A percentile compares a stretch with the other conserved stretches of the same genome.
These are phyloP conservation scores for Balearica regulorum DNA, from an alignment of 2,797 vertebrate genomes.

Conservation along the genomic window DNA sequence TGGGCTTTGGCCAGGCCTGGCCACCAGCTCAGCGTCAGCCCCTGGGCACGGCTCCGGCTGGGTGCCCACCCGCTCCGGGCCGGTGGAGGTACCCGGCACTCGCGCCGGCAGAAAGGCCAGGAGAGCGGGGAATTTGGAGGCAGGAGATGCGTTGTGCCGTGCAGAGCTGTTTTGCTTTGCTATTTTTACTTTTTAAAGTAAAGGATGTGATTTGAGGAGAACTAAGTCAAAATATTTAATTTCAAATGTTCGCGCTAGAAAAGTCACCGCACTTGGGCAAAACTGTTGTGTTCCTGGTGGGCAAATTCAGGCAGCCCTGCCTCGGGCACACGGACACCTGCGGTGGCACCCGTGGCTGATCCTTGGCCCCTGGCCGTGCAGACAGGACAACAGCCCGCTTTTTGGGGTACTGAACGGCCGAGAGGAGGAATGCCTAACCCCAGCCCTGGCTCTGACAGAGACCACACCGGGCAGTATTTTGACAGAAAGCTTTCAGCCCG, in stretches of 20 bases:
- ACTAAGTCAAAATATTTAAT: neutral
- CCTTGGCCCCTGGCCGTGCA: neutral
- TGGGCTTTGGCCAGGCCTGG: neutral
- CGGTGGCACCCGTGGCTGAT: neutral
- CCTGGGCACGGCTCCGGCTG: neutral
- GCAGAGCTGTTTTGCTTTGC: neutral
- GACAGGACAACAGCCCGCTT: neutral
- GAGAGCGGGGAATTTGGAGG: neutral
- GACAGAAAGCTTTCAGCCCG: neutral
- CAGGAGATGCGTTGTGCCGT: neutral
- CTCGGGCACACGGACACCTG: neutral
- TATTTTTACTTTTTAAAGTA: neutral
- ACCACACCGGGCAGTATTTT: neutral
- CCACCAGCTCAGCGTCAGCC: neutral
- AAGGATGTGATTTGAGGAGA: neutral
- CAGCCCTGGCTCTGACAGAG: neutral
- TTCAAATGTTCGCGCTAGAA: neutral
- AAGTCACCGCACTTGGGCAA: neutral
- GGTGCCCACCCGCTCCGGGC: neutral
- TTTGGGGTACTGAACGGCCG: neutral
- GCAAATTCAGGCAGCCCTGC: neutral
- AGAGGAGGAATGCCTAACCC: neutral
- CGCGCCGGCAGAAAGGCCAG: neutral
- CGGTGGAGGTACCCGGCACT: neutral
- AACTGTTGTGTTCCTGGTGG: neutral